Base-by-base conservation (phyloP, 37 sponge, comb jelly and placozoan species). In the Hexactinellida sp. region DNA sequence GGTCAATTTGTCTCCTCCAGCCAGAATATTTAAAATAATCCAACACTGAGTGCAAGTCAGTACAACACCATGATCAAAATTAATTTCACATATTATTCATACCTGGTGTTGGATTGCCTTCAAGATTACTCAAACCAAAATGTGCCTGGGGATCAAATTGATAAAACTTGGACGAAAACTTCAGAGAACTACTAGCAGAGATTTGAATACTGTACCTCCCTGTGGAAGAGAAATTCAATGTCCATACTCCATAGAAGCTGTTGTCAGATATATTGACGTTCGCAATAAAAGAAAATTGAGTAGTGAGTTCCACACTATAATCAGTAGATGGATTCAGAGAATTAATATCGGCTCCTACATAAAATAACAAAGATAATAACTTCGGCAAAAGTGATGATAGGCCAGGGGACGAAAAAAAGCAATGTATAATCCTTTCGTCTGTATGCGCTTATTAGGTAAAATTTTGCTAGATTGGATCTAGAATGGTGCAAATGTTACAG, bases 101-200 rank as follows among this genome's bases (percentile, higher is more conserved):
- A 87, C 87, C 84, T 83, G 55, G 83, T 23, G 25, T 38, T n/a
- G 87, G 83, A 0, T 87, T 51, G 24, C 83, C 87, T 36, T 83
- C 83, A 0, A 87, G 19, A 0, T 10, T 38, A 0, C 13, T 38
- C 24, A 87, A 38, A 9, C 87, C 87, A 87, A 82, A 87, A 9
- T 38, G 25, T 37, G 32, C 36, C 0, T 37, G 16, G 0, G 36
- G 51, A 85, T 84, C 82, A 85, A 37, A 21, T 37, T 55, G 30
- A 85, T 63, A 88, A 0, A 88, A 34, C 24, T 32, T 30, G 7
- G 36, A 85, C 36, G 38, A 36, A 24, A 55, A 55, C 38, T 38
- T 85, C 25, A 54, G 23, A 36, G 36, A 39, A 37, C 54, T 88
- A 0, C 36, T 24, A 0, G 52, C 89, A 37, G 54, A 28, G 35